Base-by-base conservation (phyloP, 2,888 invertebrate genomes). In the Torymus aiolomorphi region DNA sequence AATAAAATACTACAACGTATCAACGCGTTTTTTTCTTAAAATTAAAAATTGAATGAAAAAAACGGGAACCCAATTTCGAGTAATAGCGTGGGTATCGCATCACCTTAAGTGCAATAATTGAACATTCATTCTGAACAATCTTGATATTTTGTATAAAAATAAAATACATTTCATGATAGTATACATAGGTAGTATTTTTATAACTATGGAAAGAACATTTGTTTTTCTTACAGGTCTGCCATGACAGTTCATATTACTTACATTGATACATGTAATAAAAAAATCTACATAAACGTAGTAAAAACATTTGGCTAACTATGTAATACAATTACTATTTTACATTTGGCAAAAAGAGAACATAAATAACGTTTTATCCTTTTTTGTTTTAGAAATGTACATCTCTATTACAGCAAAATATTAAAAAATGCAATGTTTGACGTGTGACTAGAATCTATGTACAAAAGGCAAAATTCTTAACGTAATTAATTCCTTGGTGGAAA, bases 371-470 rank as follows among this genome's bases (percentile, higher is more conserved):
- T 62, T 31, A 20, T 52, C 24, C 65, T 24, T 13, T 12, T 61
- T 10, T 11, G 2, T 2, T 20, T 61, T 56, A 31, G 49, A n/a
- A 65, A 42, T 8, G 56, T 42, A 49, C 24, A 42, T 12, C 10
- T n/a, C 12, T 31, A 2, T 65, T 74, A 49, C 2, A 65, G 49
- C 4, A 67, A 76, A 67, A 71, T 63, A 57, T 56, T 2, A 69
- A 76, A 31, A 70, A 76, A 70, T 76, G 54, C 51, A 54, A 63
- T 76, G 70, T 24, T n/a, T 62, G 54, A 76, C 42, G 61, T 62
- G 54, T 76, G 76, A 77, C 76, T 77, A 77, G 76, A 77, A 56
- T 71, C 51, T 71, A 77, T 77, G 18, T 70, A 71, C 31, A 77
- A 57, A 77, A 56, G 24, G 14, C 57, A 20, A 63, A 70, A 31